phyloP scores from a whole-genome alignment of 2,888 invertebrate genomes.

The Sphaerophoria taeniata region DNA sequence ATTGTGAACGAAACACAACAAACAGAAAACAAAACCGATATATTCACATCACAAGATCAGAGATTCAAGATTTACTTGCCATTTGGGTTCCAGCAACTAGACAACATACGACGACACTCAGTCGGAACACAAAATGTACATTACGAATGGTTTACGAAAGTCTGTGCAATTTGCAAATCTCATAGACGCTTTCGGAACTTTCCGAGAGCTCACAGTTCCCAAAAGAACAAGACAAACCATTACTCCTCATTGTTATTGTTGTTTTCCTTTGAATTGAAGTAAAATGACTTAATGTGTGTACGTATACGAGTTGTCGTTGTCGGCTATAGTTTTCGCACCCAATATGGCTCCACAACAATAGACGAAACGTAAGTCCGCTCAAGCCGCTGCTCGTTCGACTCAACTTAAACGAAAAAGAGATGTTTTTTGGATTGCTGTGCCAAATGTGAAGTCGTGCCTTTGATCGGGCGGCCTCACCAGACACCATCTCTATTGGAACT shows the following conservation, averaged over 20 bases:
- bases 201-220: conserved; percentile 1
- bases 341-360: conserved; percentile 57
- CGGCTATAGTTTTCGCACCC: conserved; percentile 62
- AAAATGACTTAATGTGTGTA: conserved; percentile 57
- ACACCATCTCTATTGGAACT: conserved; percentile 40
- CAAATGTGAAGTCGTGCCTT: conserved; percentile 71
- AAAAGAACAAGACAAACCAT: conserved; percentile 13
- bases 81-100: conserved; percentile 27
- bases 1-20: conserved; percentile 30
- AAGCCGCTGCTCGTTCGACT: not conserved
- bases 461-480: conserved; percentile 60
- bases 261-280: conserved; percentile 60
- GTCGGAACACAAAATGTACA: not conserved
- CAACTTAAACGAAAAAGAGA: not conserved
- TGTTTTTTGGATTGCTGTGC: conserved; percentile 37
- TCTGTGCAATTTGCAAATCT: conserved; percentile 64
- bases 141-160: conserved; percentile 59
- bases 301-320: conserved; percentile 3
- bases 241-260: conserved; percentile 57
- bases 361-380: conserved; percentile 49
- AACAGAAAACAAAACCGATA: conserved; percentile 10
- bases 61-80: conserved; percentile 54
- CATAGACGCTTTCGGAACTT: conserved; percentile 38
- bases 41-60: conserved; percentile 54
- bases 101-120: conserved; percentile 12